Conservation (phyloP, 1,140 invertebrate species). For the Nymphalis io region DNA sequence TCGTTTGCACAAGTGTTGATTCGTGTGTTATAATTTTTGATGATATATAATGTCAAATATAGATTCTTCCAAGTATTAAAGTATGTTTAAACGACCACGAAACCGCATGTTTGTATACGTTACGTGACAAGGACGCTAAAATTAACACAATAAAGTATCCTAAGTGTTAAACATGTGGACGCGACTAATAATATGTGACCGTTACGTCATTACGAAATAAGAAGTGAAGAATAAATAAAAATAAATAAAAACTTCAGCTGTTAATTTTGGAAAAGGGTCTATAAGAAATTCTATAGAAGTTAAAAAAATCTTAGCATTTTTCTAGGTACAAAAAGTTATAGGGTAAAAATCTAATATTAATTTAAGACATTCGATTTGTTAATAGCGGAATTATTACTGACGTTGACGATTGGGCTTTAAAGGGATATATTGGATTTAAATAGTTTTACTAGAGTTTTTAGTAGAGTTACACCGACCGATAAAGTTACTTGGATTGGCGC, state of each 20-base stretch:
- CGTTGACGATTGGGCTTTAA: neutral
- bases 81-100: slow-evolving; percentile 2
- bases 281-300: no score
- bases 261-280: no score
- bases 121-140: slow-evolving; percentile 32
- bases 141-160: slow-evolving; percentile 28
- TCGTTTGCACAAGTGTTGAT: no score
- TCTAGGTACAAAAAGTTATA: no score
- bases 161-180: slow-evolving; percentile 34
- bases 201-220: slow-evolving; percentile 8
- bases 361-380: no score
- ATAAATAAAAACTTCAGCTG: no score
- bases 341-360: no score
- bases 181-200: slow-evolving; percentile 21
- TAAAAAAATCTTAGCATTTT: no score
- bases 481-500: neutral
- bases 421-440: slow-evolving; percentile 6
- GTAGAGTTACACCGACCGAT: neutral
- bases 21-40: no score
- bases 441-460: neutral
- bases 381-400: no score
- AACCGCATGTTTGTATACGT: slow-evolving; percentile 24
- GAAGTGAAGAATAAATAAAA: neutral
- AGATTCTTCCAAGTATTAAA: neutral
- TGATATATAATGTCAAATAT: no score